Conservation (phyloP, 2,888 invertebrate species). For the Rhamnusium bicolor region DNA sequence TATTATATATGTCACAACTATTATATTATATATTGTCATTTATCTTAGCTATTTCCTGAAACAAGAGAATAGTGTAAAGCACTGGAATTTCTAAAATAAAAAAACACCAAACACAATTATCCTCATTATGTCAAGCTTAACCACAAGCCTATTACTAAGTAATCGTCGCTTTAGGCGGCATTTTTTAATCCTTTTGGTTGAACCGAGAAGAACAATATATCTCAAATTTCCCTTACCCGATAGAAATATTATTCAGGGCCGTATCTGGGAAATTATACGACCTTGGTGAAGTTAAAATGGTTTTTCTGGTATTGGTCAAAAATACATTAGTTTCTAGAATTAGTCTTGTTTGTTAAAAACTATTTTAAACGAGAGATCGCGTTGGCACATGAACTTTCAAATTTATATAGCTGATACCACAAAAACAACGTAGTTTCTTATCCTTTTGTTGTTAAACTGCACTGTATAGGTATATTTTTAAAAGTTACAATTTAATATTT, state of each 20-base stretch:
- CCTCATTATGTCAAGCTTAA: slow-evolving; percentile 47
- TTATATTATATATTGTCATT: neutral
- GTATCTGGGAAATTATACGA: neutral
- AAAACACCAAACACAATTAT: slow-evolving; percentile 43
- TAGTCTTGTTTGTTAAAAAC: neutral
- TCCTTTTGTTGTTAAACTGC: too few relatives aligned
- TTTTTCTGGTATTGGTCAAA: neutral
- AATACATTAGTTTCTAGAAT: neutral
- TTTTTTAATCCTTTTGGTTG: slow-evolving; percentile 24
- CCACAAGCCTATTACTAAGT: slow-evolving; percentile 32
- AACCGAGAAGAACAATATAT: neutral
- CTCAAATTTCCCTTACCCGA: neutral
- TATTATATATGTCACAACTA: neutral
- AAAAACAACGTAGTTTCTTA: too few relatives aligned
- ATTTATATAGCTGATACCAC: too few relatives aligned
- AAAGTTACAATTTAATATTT: too few relatives aligned
- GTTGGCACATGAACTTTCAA: too few relatives aligned
- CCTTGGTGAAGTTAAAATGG: neutral
- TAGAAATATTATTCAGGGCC: neutral
- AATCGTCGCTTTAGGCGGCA: slow-evolving; percentile 32
- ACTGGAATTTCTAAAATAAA: neutral
- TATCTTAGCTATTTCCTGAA: neutral
- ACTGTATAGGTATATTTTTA: too few relatives aligned
- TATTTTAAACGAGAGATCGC: too few relatives aligned
- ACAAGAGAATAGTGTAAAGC: neutral